phyloP scores from a whole-genome alignment of 2,888 invertebrate species.

The Parthenolecanium corni region DNA sequence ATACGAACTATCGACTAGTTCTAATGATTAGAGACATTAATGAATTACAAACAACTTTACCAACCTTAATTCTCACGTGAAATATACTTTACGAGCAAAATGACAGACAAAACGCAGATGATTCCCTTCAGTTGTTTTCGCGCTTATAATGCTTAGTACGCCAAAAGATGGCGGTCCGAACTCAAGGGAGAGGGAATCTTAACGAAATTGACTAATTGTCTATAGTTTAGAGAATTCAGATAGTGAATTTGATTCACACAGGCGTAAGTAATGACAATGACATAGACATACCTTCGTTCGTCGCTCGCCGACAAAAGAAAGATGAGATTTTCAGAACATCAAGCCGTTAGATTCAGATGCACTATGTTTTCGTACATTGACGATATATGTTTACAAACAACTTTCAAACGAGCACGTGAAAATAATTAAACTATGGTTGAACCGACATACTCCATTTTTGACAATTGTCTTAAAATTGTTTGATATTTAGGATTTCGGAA shows the following conservation, averaged over 20 bases:
- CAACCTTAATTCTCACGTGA: too few relatives aligned
- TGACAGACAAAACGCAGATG: constrained; percentile 2
- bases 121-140: neutral
- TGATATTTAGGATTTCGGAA: constrained; percentile 6
- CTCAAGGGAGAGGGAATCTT: neutral
- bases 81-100: too few relatives aligned
- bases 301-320: constrained; percentile 15
- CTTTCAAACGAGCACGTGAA: constrained; percentile 20
- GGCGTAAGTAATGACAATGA: too few relatives aligned
- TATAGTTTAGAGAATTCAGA: too few relatives aligned
- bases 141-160: constrained; percentile 11
- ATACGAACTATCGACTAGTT: too few relatives aligned
- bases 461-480: constrained; percentile 1
- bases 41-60: too few relatives aligned
- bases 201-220: too few relatives aligned
- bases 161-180: constrained; percentile 22
- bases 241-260: too few relatives aligned
- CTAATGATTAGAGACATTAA: too few relatives aligned
- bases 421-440: constrained; percentile 13
- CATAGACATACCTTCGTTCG: constrained; percentile 12
- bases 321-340: constrained; percentile 8
- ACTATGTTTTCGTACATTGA: constrained; percentile 14
- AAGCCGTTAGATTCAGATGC: constrained; percentile 15
- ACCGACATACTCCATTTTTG: constrained; percentile 8
- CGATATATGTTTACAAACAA: constrained; percentile 22